Evolutionary conservation across 2,888 invertebrate genomes (phyloP).

Genomic region (Globia sparganii): DNA sequence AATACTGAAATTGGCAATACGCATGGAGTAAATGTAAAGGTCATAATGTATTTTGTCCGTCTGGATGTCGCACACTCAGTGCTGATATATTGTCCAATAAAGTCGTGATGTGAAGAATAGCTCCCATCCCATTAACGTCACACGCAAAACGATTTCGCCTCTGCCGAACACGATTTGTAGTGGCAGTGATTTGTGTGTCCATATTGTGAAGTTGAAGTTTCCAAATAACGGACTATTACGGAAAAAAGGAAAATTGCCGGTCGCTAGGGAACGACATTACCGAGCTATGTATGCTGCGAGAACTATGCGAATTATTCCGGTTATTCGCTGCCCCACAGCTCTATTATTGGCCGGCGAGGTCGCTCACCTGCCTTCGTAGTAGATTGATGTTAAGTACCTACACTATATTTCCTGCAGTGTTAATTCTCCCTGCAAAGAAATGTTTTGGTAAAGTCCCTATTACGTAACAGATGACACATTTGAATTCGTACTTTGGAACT

Average conservation of each 20-base stretch:
- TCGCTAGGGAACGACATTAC: constrained; percentile 46
- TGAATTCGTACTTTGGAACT: neutral
- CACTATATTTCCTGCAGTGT: constrained; percentile 10
- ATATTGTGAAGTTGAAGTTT: constrained; percentile 77
- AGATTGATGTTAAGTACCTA: constrained; percentile 26
- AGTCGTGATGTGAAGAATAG: constrained; percentile 85
- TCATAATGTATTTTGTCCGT: constrained; percentile 63
- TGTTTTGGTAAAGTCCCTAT: neutral
- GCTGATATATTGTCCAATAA: constrained; percentile 84
- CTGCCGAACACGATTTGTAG: constrained; percentile 81
- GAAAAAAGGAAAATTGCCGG: constrained; percentile 47
- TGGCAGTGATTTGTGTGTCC: constrained; percentile 81
- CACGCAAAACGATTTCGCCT: constrained; percentile 81
- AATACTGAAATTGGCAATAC: constrained; percentile 40
- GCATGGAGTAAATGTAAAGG: constrained; percentile 47
- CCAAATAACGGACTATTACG: constrained; percentile 71
- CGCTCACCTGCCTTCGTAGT: constrained; percentile 35
- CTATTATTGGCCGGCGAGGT: constrained; percentile 48
- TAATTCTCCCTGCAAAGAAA: constrained; percentile 3
- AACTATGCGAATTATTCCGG: constrained; percentile 58
- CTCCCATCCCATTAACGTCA: constrained; percentile 85
- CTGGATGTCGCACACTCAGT: constrained; percentile 67
- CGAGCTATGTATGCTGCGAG: constrained; percentile 38
- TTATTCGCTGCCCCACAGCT: constrained; percentile 53
- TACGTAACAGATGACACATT: neutral